phyloP scores from a whole-genome alignment of 2,113 vertebrate species.

The Cynoglossus semilaevis region DNA sequence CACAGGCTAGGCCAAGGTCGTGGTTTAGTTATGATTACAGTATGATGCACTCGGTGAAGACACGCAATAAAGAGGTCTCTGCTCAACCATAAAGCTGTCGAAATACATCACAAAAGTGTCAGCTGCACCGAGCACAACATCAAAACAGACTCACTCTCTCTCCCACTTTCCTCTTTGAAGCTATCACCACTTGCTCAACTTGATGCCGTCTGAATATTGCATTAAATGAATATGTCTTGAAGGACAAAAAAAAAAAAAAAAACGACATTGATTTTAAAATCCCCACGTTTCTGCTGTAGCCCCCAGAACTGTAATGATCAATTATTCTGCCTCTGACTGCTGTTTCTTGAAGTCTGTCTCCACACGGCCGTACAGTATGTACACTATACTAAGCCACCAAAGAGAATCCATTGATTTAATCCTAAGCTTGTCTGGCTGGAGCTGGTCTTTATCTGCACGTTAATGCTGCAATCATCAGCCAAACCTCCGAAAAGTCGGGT shows the following conservation, averaged over 20 bases:
- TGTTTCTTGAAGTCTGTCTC: constrained; percentile 25
- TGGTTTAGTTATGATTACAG: constrained; percentile 67
- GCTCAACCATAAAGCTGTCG: constrained; percentile 69
- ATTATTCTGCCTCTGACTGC: constrained; percentile 49
- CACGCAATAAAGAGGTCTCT: constrained; percentile 52
- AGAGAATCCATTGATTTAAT: constrained; percentile 52
- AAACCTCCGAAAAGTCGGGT: constrained; percentile 14
- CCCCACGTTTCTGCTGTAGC: constrained; percentile 25
- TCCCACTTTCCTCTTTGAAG: constrained; percentile 20
- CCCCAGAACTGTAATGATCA: constrained; percentile 52
- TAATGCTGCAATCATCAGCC: constrained; percentile 34
- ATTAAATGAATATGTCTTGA: constrained; percentile 47
- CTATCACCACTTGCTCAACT: constrained; percentile 34
- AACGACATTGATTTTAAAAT: constrained; percentile 48
- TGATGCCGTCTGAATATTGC: constrained; percentile 43
- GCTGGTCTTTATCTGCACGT: constrained; percentile 16
- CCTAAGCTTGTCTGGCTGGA: constrained; percentile 20
- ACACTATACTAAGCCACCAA: constrained; percentile 26
- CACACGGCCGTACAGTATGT: constrained; percentile 10
- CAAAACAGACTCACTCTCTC: constrained; percentile 22
- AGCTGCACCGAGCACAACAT: constrained; percentile 31
- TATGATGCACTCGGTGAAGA: constrained; percentile 58
- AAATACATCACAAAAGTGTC: constrained; percentile 61
- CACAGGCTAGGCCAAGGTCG: constrained; percentile 53
- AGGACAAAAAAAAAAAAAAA: constrained; percentile 14